Percentiles rank a stretch among this genome's conserved stretches.
Conservation (phyloP, 2,797 vertebrate species). For the Cynopterus sphinx region DNA sequence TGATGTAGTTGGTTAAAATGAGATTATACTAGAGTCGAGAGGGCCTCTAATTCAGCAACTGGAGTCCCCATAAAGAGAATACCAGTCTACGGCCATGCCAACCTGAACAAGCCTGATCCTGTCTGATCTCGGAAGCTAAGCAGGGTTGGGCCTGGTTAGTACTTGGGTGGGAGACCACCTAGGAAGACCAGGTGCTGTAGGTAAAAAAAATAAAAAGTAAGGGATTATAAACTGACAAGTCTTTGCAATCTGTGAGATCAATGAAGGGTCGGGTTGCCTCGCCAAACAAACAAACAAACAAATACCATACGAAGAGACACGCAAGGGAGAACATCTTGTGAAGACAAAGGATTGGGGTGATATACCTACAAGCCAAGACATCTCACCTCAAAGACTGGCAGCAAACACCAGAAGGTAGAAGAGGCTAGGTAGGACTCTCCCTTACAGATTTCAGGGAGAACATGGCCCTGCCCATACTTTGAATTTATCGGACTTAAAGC, state of each 20-base stretch:
- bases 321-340: neutral
- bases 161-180: too few species aligned
- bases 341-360: neutral
- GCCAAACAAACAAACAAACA: too few species aligned
- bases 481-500: neutral
- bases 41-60: neutral
- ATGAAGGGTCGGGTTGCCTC: too few species aligned
- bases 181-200: too few species aligned
- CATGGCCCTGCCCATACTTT: neutral
- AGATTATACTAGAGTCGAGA: neutral
- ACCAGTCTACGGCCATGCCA: too few species aligned
- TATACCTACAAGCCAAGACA: neutral
- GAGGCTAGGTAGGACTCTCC: neutral
- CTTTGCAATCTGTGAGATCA: too few species aligned
- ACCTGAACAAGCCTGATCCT: too few species aligned
- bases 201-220: too few species aligned
- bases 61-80: neutral
- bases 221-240: too few species aligned
- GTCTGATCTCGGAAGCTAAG: too few species aligned
- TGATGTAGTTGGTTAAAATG: neutral
- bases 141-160: too few species aligned
- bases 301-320: neutral
- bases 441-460: neutral
- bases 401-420: neutral
- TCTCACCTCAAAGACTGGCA: neutral